Percentiles rank a stretch among this genome's conserved stretches.
These are phyloP conservation scores for Catocala nupta DNA, from an alignment of 2,888 invertebrate species.

Conservation along the genomic window DNA sequence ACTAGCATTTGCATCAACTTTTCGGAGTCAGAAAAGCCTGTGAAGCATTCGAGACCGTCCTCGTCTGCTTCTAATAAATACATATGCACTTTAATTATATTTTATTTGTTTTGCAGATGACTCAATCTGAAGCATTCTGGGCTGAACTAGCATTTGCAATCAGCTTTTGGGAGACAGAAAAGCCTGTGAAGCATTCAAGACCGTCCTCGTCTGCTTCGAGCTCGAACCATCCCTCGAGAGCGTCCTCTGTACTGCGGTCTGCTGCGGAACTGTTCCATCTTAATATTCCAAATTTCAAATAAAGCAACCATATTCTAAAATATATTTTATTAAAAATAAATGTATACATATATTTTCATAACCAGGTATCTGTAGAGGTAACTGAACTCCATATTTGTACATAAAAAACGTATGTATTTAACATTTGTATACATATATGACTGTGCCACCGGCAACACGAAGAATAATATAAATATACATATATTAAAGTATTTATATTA, in stretches of 20 bases:
- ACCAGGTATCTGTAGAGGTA: conserved; percentile 1
- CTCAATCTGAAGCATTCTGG: conserved; percentile 90
- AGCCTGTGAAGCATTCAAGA: conserved; percentile 88
- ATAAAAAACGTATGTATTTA: no score
- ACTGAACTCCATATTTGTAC: neutral
- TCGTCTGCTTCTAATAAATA: conserved; percentile 61
- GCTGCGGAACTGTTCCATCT: conserved; percentile 77
- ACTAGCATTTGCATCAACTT: conserved; percentile 91
- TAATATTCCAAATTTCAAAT: conserved; percentile 62
- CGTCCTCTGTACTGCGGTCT: conserved; percentile 78
- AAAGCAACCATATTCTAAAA: neutral
- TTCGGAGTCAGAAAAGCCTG: conserved; percentile 91
- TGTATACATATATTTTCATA: neutral
- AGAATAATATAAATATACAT: neutral
- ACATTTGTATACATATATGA: no score
- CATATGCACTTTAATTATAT: neutral
- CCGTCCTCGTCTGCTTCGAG: conserved; percentile 70
- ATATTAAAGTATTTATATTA: neutral
- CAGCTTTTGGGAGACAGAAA: conserved; percentile 91
- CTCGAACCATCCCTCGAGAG: conserved; percentile 67
- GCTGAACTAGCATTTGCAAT: conserved; percentile 91
- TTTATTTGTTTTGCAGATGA: conserved; percentile 84
- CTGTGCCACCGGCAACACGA: neutral
- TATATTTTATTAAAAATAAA: neutral
- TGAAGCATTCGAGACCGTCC: conserved; percentile 78